Evolutionary conservation across 2,888 invertebrate species (phyloP).

Genomic region (Agriopis marginaria): DNA sequence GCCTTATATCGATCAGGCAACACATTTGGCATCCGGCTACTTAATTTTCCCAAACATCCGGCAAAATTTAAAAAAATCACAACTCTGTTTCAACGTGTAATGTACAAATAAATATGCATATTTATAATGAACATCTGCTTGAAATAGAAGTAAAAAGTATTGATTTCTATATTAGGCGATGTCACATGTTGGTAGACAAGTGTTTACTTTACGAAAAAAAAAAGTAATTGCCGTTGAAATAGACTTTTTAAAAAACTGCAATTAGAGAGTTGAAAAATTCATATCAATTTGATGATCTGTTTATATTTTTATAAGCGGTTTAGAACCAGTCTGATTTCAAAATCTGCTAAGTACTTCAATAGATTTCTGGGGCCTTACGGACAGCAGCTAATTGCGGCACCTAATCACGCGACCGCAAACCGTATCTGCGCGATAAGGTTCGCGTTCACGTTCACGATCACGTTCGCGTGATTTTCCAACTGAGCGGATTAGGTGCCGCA

Average conservation of each 20-base stretch:
- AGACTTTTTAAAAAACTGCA: not conserved
- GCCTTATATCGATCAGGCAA: too few relatives aligned
- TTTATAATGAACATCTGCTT: slow-evolving; percentile 30
- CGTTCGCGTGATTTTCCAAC: too few relatives aligned
- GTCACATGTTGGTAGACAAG: slow-evolving; percentile 19
- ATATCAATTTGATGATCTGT: too few relatives aligned
- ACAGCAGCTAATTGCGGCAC: too few relatives aligned
- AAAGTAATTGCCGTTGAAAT: not conserved
- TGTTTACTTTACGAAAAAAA: slow-evolving; percentile 2
- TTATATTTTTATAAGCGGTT: too few relatives aligned
- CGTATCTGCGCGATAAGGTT: too few relatives aligned
- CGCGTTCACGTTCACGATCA: too few relatives aligned
- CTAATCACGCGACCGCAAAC: too few relatives aligned
- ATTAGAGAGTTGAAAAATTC: not conserved
- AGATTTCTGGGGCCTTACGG: too few relatives aligned
- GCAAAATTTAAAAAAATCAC: not conserved
- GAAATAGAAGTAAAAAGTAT: slow-evolving; percentile 29
- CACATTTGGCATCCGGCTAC: not conserved
- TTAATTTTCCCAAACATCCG: slow-evolving; percentile 6
- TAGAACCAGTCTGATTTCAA: too few relatives aligned
- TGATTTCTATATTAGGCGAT: slow-evolving; percentile 33
- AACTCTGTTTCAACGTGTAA: slow-evolving; percentile 15
- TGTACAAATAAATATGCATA: slow-evolving; percentile 21
- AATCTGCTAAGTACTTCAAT: too few relatives aligned
- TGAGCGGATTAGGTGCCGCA: too few relatives aligned